Conservation (phyloP, 2,797 vertebrate genomes). For the Astyanax mexicanus region DNA sequence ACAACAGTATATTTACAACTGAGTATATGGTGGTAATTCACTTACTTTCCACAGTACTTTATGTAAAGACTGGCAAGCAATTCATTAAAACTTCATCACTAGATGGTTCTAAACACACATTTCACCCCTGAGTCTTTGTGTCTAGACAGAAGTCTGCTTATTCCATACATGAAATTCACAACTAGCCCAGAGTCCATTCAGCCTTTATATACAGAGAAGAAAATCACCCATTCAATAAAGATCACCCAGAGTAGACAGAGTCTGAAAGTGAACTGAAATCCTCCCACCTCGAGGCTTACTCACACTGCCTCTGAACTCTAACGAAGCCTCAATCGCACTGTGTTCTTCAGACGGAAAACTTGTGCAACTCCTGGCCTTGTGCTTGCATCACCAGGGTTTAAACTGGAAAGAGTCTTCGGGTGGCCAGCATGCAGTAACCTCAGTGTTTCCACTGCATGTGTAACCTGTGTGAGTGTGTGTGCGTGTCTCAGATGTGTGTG, state of each 20-base stretch:
- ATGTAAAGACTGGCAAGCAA: no score
- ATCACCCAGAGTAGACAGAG: constrained; percentile 19
- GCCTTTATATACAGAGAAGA: neutral
- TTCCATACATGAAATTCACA: neutral
- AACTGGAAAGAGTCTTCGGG: constrained; percentile 50
- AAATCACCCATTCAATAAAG: constrained; percentile 26
- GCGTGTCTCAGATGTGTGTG: no score
- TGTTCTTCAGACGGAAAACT: constrained; percentile 47
- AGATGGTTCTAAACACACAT: no score
- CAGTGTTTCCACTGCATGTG: constrained; percentile 53
- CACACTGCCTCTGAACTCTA: constrained; percentile 46
- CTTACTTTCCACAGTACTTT: no score
- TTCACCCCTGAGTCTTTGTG: neutral
- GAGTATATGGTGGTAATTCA: no score
- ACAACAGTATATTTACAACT: no score
- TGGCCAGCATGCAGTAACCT: constrained; percentile 50
- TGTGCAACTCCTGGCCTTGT: constrained; percentile 43
- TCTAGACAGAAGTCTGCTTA: no score
- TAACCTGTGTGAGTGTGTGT: constrained; percentile 11
- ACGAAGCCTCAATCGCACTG: constrained; percentile 16
- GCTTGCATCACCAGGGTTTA: constrained; percentile 43
- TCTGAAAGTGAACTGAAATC: constrained; percentile 27
- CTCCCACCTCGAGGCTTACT: constrained; percentile 40
- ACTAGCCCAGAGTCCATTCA: neutral
- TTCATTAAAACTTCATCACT: no score